A percentile compares a stretch with the other conserved stretches of the same genome.
Evolutionary conservation across 2,888 invertebrate species (phyloP).

Genomic region (Andrena marginata): DNA sequence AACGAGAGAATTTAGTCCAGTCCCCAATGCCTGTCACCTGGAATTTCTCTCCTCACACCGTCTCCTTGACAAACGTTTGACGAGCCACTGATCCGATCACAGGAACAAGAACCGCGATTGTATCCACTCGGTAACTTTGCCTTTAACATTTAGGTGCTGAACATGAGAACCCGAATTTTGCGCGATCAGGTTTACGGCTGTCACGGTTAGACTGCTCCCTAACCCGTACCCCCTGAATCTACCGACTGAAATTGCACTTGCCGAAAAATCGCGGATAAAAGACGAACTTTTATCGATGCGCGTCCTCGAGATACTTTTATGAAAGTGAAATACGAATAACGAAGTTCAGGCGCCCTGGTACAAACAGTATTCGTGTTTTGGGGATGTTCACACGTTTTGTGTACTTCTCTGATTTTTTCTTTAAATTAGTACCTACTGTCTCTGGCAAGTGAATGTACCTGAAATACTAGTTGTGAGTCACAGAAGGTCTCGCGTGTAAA

Average conservation of each 20-base stretch:
- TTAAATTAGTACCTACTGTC: no score
- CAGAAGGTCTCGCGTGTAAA: no score
- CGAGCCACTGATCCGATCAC: background rate
- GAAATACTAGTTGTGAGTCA: no score
- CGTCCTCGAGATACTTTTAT: slow-evolving; percentile 5
- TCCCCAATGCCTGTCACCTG: slow-evolving; percentile 2
- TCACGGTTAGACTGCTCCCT: slow-evolving; percentile 32
- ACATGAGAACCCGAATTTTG: slow-evolving; percentile 61
- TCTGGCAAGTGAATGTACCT: no score
- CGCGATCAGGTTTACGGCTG: slow-evolving; percentile 34
- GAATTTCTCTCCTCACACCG: background rate
- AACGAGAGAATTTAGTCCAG: slow-evolving; percentile 12
- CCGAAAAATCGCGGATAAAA: slow-evolving; percentile 23
- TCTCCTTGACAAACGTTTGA: background rate
- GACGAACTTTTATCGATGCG: slow-evolving; percentile 35
- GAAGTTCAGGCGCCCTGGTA: background rate
- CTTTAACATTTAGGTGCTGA: slow-evolving; percentile 50
- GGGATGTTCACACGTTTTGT: background rate
- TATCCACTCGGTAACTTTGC: slow-evolving; percentile 40
- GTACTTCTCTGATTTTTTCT: no score
- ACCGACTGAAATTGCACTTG: slow-evolving; percentile 20
- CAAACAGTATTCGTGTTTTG: background rate
- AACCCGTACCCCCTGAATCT: slow-evolving; percentile 26
- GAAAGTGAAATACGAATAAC: background rate
- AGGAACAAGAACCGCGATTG: slow-evolving; percentile 8